Percentiles rank a stretch among this genome's conserved stretches.
phyloP scores from a whole-genome alignment of 1,140 invertebrate species.

The Pinna nobilis region DNA sequence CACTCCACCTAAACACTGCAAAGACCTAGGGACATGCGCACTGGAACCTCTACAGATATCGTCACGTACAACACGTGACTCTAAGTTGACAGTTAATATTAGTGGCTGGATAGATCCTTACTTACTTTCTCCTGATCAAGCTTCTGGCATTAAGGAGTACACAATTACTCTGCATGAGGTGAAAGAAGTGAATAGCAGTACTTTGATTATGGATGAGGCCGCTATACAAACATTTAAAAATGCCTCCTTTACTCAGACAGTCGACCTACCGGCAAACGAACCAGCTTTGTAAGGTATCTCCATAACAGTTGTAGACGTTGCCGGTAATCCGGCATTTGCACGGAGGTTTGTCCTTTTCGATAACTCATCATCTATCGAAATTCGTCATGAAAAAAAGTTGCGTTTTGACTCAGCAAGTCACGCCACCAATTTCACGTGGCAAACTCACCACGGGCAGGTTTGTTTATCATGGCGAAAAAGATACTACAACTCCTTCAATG shows the following conservation, averaged over 20 bases:
- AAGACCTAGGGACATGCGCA: neutral
- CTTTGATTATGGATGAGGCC: neutral
- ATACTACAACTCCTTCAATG: constrained; percentile 43
- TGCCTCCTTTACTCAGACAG: neutral
- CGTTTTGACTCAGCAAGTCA: constrained; percentile 24
- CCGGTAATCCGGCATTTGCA: constrained; percentile 38
- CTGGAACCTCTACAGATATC: neutral
- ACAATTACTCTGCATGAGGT: constrained; percentile 4
- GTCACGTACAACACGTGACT: neutral
- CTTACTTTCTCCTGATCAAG: neutral
- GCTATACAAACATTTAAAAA: neutral
- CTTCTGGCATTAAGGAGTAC: constrained; percentile 18
- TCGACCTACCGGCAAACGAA: neutral
- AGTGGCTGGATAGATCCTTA: constrained; percentile 22
- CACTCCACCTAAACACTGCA: neutral
- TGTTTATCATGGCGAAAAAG: constrained; percentile 45
- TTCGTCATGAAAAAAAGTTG: constrained; percentile 5
- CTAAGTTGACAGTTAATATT: neutral
- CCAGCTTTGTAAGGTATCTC: constrained; percentile 43
- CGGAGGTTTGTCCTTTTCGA: constrained; percentile 52
- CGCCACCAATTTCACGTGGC: constrained; percentile 42
- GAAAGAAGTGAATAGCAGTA: neutral
- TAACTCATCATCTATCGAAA: constrained; percentile 38
- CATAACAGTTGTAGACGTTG: constrained; percentile 46
- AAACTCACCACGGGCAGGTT: constrained; percentile 27